Base-by-base conservation (phyloP, 2,113 vertebrate species). In the Salvelinus sp. region DNA sequence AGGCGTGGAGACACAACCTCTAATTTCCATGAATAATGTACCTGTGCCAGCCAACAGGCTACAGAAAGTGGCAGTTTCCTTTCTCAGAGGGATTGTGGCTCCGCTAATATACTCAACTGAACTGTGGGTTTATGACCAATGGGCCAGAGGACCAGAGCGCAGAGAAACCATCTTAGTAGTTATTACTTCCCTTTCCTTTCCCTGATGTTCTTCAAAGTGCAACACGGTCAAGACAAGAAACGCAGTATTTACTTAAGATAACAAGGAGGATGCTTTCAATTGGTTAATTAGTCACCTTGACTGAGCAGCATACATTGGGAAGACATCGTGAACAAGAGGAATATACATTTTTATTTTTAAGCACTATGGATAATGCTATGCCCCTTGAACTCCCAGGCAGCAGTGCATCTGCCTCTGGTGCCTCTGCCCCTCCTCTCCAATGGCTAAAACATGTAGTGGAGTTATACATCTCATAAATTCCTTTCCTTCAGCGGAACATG, bases 11-110 rank as follows among this genome's bases (percentile, higher is more conserved):
- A 84, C 80, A 80, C 67, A 91, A 90, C 90, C 90, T 85, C 79
- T 93, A 85, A 91, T 93, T 93, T 81, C 84, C 54, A 69, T 91
- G 90, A 92, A 89, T 91, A 86, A 93, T 91, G 88, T 90, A 78
- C 82, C 77, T 13, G 80, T 77, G 81, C 88, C n/a, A 73, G 84
- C 89, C 71, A 30, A 74, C 57, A 16, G 78, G 83, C 84, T 84
- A 84, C 76, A 88, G 77, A 90, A 88, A 87, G 86, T 92, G 85
- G 87, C 87, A 90, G 79, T 91, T 91, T 89, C 86, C 86, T 85
- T 92, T 90, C 88, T 90, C 79, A 79, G 86, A 89, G 84, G 88
- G 81, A 86, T 88, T 90, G 88, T 65, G 87, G 89, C 83, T 74
- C 79, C 58, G 69, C 87, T 92, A 91, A 92, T 91, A 92, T 84